These are phyloP conservation scores for Saguinus midas DNA, from an alignment of 2,113 vertebrate species.

Conservation along the genomic window DNA sequence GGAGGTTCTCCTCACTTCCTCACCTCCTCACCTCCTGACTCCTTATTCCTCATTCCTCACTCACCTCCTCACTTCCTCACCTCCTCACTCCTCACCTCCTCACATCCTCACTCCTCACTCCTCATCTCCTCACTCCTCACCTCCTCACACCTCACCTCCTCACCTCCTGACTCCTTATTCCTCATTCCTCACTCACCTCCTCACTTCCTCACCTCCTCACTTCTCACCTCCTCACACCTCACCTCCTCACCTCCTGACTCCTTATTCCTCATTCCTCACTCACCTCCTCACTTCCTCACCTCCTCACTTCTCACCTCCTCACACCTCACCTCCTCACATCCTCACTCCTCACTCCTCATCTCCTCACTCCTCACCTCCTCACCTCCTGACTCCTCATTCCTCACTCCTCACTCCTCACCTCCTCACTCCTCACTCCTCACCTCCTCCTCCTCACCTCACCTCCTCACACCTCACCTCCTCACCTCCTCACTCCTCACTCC, in stretches of 20 bases:
- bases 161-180: fast-evolving
- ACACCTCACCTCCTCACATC: no score
- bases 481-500: no score
- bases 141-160: background rate
- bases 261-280: background rate
- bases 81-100: background rate
- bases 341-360: background rate
- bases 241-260: no score
- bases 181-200: no score
- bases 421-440: no score
- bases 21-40: background rate
- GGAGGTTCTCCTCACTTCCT: background rate
- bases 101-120: background rate
- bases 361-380: background rate
- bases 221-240: no score
- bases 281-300: background rate
- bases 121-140: background rate
- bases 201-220: background rate
- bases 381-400: no score
- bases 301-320: background rate
- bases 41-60: no score
- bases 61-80: background rate
- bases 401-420: no score
- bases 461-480: no score
- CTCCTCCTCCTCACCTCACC: no score